Conservation (phyloP, 1,140 invertebrate genomes). For the Bombus cullumanus region DNA sequence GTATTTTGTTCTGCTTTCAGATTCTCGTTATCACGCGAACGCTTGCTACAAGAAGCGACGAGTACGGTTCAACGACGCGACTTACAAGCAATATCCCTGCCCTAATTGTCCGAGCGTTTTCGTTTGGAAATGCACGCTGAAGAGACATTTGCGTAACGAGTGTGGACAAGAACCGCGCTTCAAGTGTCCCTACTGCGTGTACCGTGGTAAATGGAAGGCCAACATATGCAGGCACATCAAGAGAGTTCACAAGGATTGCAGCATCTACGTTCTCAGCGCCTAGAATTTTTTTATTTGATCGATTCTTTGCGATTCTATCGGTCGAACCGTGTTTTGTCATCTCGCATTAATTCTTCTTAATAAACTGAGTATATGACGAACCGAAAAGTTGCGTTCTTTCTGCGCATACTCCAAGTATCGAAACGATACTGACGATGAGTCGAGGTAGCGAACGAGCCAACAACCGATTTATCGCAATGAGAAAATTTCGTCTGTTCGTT, state of each 20-base stretch:
- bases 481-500: conserved; percentile 36
- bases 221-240: conserved; percentile 71
- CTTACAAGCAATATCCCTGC: conserved; percentile 49
- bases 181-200: conserved; percentile 88
- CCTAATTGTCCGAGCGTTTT: conserved; percentile 80
- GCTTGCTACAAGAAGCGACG: not conserved
- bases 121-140: conserved; percentile 73
- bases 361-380: not conserved
- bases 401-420: not conserved
- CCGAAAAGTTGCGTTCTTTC: not conserved
- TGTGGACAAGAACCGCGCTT: conserved; percentile 78
- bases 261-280: conserved; percentile 12
- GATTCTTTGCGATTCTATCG: not conserved
- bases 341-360: not conserved
- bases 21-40: not conserved
- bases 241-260: conserved; percentile 52
- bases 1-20: conserved; percentile 46
- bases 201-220: conserved; percentile 69
- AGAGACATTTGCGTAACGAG: conserved; percentile 77
- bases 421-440: not conserved
- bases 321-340: not conserved
- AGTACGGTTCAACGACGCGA: not conserved
- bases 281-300: not conserved
- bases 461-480: conserved; percentile 2
- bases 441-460: not conserved